phyloP scores from a whole-genome alignment of 1,140 invertebrate species.

The Saxidomus purpurata region DNA sequence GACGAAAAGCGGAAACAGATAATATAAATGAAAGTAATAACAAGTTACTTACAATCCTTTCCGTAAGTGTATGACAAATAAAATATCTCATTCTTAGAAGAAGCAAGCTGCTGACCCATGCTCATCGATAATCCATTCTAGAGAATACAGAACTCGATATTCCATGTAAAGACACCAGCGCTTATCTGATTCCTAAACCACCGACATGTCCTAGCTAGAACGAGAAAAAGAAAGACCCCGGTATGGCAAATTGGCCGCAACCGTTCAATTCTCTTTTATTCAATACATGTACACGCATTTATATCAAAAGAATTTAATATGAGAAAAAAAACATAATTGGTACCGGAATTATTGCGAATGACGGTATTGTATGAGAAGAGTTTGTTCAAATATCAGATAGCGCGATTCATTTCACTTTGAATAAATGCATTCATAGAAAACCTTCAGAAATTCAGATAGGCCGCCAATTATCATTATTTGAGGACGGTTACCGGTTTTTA shows the following conservation, averaged over 20 bases:
- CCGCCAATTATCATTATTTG: constrained; percentile 14
- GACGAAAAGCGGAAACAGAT: no score
- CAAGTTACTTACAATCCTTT: no score
- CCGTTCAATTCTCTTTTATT: constrained; percentile 35
- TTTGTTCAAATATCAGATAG: constrained; percentile 41
- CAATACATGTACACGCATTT: neutral
- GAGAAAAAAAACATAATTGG: constrained; percentile 25
- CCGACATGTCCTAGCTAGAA: constrained; percentile 8
- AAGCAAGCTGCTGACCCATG: no score
- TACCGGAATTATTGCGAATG: constrained; percentile 35
- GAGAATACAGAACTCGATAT: no score
- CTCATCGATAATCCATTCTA: no score
- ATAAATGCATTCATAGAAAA: constrained; percentile 24
- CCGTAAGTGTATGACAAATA: no score
- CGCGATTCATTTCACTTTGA: constrained; percentile 21
- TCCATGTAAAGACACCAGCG: no score
- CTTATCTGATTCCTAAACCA: neutral
- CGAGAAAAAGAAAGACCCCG: neutral
- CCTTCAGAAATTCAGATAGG: neutral
- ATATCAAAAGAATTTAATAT: constrained; percentile 43
- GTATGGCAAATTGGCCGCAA: neutral
- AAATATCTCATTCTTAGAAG: no score
- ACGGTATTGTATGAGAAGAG: neutral
- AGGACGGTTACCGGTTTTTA: neutral
- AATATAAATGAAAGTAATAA: no score